Conservation (phyloP, 1,140 invertebrate species). For the Cydia pomonella region DNA sequence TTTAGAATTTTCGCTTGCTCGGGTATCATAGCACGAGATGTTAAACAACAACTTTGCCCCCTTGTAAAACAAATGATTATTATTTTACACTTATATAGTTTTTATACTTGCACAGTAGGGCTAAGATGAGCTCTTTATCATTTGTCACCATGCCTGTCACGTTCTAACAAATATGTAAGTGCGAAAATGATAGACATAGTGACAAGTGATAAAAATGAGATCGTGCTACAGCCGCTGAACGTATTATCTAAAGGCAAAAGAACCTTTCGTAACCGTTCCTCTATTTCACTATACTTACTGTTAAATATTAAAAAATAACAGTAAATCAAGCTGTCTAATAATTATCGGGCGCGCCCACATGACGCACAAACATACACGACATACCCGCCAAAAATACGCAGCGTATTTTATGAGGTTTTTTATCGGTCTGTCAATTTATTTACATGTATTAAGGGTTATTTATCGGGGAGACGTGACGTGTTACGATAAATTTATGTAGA, state of each 20-base stretch:
- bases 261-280: not conserved
- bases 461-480: not conserved
- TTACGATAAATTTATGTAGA: not conserved
- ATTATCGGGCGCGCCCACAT: not conserved
- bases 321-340: constrained; percentile 2
- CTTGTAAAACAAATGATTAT: too few relatives aligned
- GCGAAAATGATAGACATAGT: too few relatives aligned
- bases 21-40: too few relatives aligned
- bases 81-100: too few relatives aligned
- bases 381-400: not conserved
- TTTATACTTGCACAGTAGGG: too few relatives aligned
- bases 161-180: too few relatives aligned
- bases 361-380: not conserved
- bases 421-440: constrained; percentile 1
- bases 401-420: not conserved
- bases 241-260: not conserved
- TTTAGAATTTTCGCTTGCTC: too few relatives aligned
- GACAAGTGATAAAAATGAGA: too few relatives aligned
- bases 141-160: too few relatives aligned
- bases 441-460: constrained; percentile 5
- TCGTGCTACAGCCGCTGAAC: too few relatives aligned
- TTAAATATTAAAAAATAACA: not conserved
- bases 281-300: not conserved
- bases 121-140: too few relatives aligned
- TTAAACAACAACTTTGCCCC: too few relatives aligned